These are phyloP conservation scores for Paragorgia papillata DNA, from an alignment of 92 coral and sea anemone species.

Conservation along the genomic window DNA sequence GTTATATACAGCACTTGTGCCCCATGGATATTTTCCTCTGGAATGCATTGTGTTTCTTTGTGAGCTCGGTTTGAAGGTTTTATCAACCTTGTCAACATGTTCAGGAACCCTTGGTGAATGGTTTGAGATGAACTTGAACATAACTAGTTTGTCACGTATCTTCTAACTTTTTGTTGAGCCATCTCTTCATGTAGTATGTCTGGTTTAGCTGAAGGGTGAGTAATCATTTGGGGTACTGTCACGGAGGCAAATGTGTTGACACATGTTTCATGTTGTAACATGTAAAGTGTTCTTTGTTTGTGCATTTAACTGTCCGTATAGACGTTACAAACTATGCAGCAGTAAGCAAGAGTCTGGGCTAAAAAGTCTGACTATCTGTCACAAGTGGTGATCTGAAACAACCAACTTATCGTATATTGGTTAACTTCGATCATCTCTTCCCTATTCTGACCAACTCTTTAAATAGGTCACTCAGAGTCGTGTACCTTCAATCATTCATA, in stretches of 20 bases:
- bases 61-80: background rate
- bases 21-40: background rate
- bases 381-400: background rate
- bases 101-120: background rate
- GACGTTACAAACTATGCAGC: too few species aligned
- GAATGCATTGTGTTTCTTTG: constrained; percentile 1
- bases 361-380: background rate
- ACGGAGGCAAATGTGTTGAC: background rate
- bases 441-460: too few species aligned
- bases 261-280: background rate
- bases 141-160: background rate
- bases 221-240: background rate
- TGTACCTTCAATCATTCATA: too few species aligned
- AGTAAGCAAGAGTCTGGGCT: too few species aligned
- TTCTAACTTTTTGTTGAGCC: background rate
- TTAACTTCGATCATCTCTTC: background rate
- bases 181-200: background rate
- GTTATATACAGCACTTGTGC: background rate
- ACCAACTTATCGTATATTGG: background rate
- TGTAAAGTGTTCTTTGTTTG: background rate
- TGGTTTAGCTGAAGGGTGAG: background rate
- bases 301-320: background rate
- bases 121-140: background rate
- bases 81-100: background rate
- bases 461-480: too few species aligned